phyloP scores from a whole-genome alignment of 2,113 vertebrate species.

The Aspiorhynchus laticeps region DNA sequence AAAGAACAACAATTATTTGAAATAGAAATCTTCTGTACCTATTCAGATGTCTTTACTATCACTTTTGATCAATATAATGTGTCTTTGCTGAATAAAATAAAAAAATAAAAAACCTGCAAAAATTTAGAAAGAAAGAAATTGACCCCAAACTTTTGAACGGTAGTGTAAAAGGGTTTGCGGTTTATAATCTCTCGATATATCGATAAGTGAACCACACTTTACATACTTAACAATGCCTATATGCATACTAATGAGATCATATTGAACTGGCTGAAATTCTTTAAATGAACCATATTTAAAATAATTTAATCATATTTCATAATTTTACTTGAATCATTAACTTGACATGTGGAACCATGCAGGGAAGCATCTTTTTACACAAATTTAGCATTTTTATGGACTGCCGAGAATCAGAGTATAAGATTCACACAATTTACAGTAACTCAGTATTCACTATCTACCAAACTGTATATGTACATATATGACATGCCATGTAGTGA shows the following conservation, averaged over 20 bases:
- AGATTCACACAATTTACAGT: neutral
- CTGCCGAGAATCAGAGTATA: neutral
- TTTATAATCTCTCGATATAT: neutral
- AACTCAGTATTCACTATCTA: neutral
- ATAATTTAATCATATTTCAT: neutral
- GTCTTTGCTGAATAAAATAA: neutral
- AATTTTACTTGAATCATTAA: neutral
- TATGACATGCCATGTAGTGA: neutral
- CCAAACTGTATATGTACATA: neutral
- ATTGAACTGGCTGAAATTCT: neutral
- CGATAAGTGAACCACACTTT: neutral
- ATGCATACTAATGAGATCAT: neutral
- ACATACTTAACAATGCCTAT: neutral
- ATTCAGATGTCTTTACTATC: neutral
- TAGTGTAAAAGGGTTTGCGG: neutral
- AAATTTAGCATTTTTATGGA: neutral
- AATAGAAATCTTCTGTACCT: neutral
- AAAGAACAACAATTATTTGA: neutral
- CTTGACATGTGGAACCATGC: slow-evolving; percentile 4
- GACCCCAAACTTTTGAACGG: neutral
- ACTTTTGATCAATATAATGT: neutral
- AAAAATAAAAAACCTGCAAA: too few relatives aligned
- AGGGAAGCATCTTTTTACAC: slow-evolving; percentile 15
- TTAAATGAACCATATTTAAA: neutral
- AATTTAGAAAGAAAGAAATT: too few relatives aligned